Conservation (phyloP, 92 coral and sea anemone genomes). For the Zoanthus sansibaricus region DNA sequence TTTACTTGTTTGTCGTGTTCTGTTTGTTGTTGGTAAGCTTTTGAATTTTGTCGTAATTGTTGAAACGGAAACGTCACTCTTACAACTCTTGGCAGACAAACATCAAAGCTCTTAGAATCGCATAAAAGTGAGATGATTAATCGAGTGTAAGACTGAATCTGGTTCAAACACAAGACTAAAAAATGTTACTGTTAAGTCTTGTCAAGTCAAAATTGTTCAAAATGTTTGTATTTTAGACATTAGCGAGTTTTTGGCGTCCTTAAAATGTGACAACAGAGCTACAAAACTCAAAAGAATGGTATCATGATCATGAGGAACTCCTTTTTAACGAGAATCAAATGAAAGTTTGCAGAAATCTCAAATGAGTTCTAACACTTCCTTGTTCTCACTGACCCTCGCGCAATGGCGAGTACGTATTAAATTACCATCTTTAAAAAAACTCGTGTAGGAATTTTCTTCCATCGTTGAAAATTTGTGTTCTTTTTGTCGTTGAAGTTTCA, state of each 20-base stretch:
- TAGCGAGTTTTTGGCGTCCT: neutral
- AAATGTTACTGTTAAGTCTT: neutral
- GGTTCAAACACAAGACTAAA: neutral
- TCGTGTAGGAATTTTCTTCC: too few species aligned
- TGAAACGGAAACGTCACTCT: neutral
- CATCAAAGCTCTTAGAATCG: neutral
- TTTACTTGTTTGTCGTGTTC: slow-evolving; percentile 9
- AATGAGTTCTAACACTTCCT: too few species aligned
- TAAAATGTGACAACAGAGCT: neutral
- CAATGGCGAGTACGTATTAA: too few species aligned
- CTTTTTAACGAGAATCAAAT: neutral
- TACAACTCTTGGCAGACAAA: neutral
- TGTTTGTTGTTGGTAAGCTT: neutral
- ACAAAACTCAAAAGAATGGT: neutral
- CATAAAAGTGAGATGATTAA: neutral
- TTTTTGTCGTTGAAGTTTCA: too few species aligned
- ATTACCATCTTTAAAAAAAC: too few species aligned
- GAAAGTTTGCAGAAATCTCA: too few species aligned
- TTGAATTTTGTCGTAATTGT: neutral
- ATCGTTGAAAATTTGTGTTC: too few species aligned
- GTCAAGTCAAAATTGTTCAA: neutral
- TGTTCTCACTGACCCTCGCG: too few species aligned
- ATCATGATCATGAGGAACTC: neutral
- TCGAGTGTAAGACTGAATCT: neutral
- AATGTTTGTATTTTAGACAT: neutral